phyloP scores from a whole-genome alignment of 64 coral and sea anemone species.

The Montipora sp. region DNA sequence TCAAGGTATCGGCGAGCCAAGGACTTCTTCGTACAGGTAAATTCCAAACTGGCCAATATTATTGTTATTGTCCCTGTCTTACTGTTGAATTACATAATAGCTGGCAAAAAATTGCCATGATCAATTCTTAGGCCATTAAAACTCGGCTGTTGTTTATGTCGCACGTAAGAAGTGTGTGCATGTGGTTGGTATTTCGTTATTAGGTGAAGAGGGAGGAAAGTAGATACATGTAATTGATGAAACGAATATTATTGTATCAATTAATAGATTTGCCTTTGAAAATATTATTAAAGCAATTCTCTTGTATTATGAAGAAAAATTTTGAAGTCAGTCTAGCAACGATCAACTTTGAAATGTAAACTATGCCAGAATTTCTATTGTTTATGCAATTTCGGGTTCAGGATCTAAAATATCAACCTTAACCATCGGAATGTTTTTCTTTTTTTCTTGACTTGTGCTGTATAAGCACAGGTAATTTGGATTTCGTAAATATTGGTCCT shows the following conservation, averaged over 20 bases:
- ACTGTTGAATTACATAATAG: slow-evolving; percentile 31
- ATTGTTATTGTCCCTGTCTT: slow-evolving; percentile 27
- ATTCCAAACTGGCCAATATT: not conserved
- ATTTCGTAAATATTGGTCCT: too few relatives aligned
- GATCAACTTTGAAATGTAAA: not conserved
- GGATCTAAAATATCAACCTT: too few relatives aligned
- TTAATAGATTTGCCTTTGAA: not conserved
- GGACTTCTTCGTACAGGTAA: slow-evolving; percentile 95
- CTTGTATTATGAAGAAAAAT: too few relatives aligned
- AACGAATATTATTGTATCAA: not conserved
- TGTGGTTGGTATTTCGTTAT: not conserved
- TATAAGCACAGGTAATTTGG: too few relatives aligned
- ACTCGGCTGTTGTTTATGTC: not conserved
- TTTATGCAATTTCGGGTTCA: too few relatives aligned
- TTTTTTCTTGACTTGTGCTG: too few relatives aligned
- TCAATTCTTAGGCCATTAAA: slow-evolving; percentile 10
- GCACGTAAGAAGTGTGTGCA: not conserved
- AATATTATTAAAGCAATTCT: not conserved
- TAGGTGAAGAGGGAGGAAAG: not conserved
- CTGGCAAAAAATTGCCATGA: not conserved
- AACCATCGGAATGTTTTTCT: too few relatives aligned
- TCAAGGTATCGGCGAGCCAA: slow-evolving; percentile 84
- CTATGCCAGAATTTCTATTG: not conserved
- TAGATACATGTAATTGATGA: not conserved
- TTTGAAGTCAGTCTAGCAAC: too few relatives aligned